Conservation (phyloP, 92 coral and sea anemone species). For the Micromussa lordhowensis region DNA sequence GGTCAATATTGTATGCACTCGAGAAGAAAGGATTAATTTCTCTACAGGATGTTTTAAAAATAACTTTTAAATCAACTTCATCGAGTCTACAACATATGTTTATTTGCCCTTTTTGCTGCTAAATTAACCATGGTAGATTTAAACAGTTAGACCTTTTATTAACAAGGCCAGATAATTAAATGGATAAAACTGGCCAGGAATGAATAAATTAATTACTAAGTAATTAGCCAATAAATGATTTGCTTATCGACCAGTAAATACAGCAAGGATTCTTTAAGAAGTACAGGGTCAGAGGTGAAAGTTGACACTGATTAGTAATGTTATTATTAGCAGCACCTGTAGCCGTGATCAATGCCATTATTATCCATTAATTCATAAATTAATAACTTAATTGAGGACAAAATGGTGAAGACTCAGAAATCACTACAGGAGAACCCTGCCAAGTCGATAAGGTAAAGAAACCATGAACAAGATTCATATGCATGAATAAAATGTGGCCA, state of each 20-base stretch:
- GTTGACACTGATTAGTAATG: not conserved
- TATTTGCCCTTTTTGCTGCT: not conserved
- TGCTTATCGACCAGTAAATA: not conserved
- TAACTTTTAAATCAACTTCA: too few relatives aligned
- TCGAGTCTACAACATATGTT: too few relatives aligned
- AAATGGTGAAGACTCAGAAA: conserved; percentile 21
- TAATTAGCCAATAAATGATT: not conserved
- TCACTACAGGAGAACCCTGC: conserved; percentile 11
- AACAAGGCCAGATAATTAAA: not conserved
- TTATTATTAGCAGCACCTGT: not conserved
- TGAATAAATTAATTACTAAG: not conserved
- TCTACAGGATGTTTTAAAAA: too few relatives aligned
- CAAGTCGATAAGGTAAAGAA: not conserved
- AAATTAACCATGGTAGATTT: not conserved
- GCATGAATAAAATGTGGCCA: conserved; percentile 15
- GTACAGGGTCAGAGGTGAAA: not conserved
- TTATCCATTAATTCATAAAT: too few relatives aligned
- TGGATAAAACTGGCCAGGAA: not conserved
- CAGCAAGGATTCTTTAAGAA: not conserved
- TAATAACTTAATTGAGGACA: too few relatives aligned
- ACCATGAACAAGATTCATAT: not conserved
- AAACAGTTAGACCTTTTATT: too few relatives aligned
- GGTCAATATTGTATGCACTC: too few relatives aligned
- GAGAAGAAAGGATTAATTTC: too few relatives aligned
- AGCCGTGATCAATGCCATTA: too few relatives aligned